Percentiles rank a stretch among this genome's conserved stretches.
Conservation (phyloP, 2,113 vertebrate genomes). For the Hydrolagus affinis region DNA sequence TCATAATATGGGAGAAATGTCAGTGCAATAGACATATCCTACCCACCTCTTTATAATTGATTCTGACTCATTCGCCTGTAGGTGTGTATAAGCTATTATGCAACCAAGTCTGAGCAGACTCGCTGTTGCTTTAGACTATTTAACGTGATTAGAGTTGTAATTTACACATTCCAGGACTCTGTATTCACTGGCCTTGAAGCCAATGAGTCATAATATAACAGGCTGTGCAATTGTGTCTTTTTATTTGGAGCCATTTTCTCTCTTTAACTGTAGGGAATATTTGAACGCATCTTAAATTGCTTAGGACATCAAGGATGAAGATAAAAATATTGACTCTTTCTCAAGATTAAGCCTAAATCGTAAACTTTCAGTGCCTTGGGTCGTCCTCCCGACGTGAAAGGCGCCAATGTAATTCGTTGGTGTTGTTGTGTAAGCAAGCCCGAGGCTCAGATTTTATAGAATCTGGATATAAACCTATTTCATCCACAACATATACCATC, state of each 20-base stretch:
- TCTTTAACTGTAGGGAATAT: background rate
- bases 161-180: background rate
- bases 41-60: background rate
- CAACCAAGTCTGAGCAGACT: background rate
- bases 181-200: background rate
- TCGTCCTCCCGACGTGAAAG: no score
- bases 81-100: conserved; percentile 1
- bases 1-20: background rate
- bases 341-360: no score
- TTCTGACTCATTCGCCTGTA: background rate
- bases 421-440: no score
- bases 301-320: background rate
- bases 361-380: no score
- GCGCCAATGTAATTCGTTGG: no score
- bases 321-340: background rate
- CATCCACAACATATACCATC: no score
- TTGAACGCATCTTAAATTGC: background rate
- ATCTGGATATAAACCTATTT: no score
- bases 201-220: background rate
- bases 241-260: background rate
- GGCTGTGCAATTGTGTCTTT: no score
- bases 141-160: background rate
- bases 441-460: no score
- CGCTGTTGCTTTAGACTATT: background rate
- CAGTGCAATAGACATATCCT: background rate